Percentiles rank a stretch among this genome's conserved stretches.
These are phyloP conservation scores for Podarcis raffonei DNA, from an alignment of 2,113 vertebrate species.

Conservation along the genomic window DNA sequence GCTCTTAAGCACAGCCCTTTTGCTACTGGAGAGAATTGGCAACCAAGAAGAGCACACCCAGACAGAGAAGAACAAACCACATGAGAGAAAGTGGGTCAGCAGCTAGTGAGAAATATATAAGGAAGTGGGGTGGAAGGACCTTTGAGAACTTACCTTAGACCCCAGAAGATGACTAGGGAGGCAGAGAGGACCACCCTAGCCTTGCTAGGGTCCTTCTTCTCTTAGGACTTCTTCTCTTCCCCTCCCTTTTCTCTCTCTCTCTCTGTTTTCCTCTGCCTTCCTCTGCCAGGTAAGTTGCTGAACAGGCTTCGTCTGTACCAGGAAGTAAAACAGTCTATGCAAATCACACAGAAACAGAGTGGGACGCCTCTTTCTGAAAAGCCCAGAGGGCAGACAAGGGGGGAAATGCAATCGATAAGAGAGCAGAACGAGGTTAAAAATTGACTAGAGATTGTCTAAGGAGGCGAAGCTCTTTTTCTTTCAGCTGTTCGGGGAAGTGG, in stretches of 20 bases:
- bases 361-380: conserved; percentile 31
- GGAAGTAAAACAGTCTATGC: conserved; percentile 74
- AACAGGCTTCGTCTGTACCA: conserved; percentile 72
- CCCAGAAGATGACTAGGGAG: conserved; percentile 1
- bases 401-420: conserved; percentile 28
- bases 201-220: conserved; percentile 7
- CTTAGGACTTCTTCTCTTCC: background rate
- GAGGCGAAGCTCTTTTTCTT: background rate
- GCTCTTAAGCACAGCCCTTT: conserved; percentile 29
- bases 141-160: conserved; percentile 65
- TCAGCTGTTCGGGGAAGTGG: rapidly evolving
- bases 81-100: conserved; percentile 45
- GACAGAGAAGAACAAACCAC: background rate
- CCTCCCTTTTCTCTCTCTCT: background rate
- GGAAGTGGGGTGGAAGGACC: background rate
- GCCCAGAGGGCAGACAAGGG: conserved; percentile 46
- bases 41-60: background rate
- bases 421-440: conserved; percentile 13
- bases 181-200: background rate
- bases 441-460: rapidly evolving
- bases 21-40: background rate
- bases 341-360: conserved; percentile 42
- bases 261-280: conserved; percentile 44
- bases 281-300: conserved; percentile 73
- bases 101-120: background rate